Conservation (phyloP, 2,113 vertebrate species). For the Malurus alboscapulatus region DNA sequence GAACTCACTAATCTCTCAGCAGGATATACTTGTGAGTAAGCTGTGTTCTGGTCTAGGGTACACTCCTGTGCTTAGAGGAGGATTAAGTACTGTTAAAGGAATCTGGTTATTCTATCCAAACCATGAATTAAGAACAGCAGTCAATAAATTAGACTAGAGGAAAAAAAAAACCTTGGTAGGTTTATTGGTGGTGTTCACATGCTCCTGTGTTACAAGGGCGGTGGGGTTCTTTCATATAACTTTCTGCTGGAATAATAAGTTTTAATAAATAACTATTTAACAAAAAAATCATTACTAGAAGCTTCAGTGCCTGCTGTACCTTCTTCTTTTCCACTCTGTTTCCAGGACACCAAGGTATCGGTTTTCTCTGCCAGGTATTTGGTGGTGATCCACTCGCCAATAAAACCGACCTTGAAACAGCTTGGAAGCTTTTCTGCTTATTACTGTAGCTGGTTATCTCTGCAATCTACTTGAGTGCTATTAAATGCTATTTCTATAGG, state of each 20-base stretch:
- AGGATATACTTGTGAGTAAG: conserved; percentile 5
- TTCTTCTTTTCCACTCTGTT: not conserved
- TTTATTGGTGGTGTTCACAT: not conserved
- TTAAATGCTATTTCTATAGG: conserved; percentile 33
- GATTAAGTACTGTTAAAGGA: conserved; percentile 47
- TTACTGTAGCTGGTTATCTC: conserved; percentile 28
- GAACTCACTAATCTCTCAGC: conserved; percentile 36
- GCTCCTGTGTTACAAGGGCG: not conserved
- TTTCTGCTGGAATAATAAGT: not conserved
- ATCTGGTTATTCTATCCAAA: conserved; percentile 40
- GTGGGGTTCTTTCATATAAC: not conserved
- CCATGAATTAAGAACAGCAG: not conserved
- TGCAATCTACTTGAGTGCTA: conserved; percentile 21
- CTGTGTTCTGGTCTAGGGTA: conserved; percentile 19
- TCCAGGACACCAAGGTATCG: rapidly evolving
- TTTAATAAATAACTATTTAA: not conserved
- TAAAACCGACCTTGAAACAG: not conserved
- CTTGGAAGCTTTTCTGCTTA: conserved; percentile 33
- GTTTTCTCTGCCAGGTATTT: not conserved
- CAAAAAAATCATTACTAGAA: not conserved
- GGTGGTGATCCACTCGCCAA: not conserved
- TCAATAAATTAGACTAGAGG: not conserved
- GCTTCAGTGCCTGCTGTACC: not conserved
- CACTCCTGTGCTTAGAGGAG: not conserved
- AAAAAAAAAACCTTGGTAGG: not conserved